Evolutionary conservation across 2,797 vertebrate species (phyloP).

Genomic region (Merluccius polli): DNA sequence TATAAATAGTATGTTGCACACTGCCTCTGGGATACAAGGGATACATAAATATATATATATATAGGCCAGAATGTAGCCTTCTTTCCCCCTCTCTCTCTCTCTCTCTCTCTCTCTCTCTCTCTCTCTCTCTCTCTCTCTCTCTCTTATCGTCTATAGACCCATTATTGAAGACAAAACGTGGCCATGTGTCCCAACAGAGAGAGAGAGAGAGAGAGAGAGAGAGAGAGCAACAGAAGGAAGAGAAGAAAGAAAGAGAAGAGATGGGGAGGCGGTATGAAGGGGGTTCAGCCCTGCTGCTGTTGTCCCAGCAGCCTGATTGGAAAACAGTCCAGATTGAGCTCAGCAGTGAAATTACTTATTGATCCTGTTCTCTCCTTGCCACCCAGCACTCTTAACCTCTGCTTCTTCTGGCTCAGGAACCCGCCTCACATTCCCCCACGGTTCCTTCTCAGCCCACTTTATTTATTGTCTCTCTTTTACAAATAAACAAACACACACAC

Average conservation of each 20-base stretch:
- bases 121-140: not conserved
- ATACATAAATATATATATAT: not conserved
- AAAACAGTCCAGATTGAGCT: slow-evolving; percentile 84
- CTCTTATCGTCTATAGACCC: too few species aligned
- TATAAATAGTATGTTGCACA: too few species aligned
- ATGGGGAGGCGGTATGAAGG: not conserved
- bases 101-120: not conserved
- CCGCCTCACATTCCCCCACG: slow-evolving; percentile 22
- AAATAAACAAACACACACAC: slow-evolving; percentile 3
- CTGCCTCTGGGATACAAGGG: too few species aligned
- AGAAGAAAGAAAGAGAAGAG: not conserved
- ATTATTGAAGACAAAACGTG: too few species aligned
- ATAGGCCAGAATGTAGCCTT: not conserved
- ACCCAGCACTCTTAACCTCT: slow-evolving; percentile 37
- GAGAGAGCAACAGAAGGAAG: not conserved
- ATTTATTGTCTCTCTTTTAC: not conserved
- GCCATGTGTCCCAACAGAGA: not conserved
- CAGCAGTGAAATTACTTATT: slow-evolving; percentile 97
- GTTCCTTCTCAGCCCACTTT: not conserved
- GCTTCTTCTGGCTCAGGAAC: slow-evolving; percentile 27
- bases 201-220: not conserved
- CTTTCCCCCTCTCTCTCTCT: not conserved
- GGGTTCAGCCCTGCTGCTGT: slow-evolving; percentile 60
- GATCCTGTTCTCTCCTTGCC: slow-evolving; percentile 69
- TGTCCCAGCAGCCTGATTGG: slow-evolving; percentile 84